Evolutionary conservation across 2,888 invertebrate species (phyloP), one percentile per base, ranked within the genome.

Genomic region (Minunthozetes semirufus): DNA sequence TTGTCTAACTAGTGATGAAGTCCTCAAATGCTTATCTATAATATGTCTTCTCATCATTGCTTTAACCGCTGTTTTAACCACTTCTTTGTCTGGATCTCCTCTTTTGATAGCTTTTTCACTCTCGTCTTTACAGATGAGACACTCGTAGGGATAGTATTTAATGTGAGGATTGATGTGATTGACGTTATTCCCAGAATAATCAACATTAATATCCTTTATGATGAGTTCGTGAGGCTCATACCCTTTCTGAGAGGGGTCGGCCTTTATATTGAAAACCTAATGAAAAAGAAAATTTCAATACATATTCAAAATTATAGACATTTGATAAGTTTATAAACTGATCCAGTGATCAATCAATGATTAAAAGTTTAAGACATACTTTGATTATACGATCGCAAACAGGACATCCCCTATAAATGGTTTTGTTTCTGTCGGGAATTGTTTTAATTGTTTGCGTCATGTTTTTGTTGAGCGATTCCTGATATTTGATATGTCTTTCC

Each of bases 31-130:
- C 48, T 48, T 70, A 8, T 70, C 70, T 6, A 48, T 70, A 0
- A 70, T n/a, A 46, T 70, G 70, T 27, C 42, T 42, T 70, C 70
- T 70, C 70, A 70, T 70, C 70, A 70, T 48, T 48, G 70, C 9
- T 22, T 70, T 70, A 4, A 70, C 70, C 3, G 70, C 4, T 15
- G 70, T 48, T 17, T 70, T 70, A 0, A 70, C 70, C 22, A 70
- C 70, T 48, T 70, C 46, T 70, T 25, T 42, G 5, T 70, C 70
- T 4, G 1, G 9, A 27, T 70, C 70, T 22, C 19, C 38, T 70
- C 25, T 70, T 15, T 17, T 22, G 11, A 0, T 1, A 48, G 25
- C 9, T 2, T 70, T 25, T 48, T 48, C 17, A 17, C 0, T 3
- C 70, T 70, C 70, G 3, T 46, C 46, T 15, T 70, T 46, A 48